Evolutionary conservation across 2,888 invertebrate genomes (phyloP).

Genomic region (Cetonia aurata): DNA sequence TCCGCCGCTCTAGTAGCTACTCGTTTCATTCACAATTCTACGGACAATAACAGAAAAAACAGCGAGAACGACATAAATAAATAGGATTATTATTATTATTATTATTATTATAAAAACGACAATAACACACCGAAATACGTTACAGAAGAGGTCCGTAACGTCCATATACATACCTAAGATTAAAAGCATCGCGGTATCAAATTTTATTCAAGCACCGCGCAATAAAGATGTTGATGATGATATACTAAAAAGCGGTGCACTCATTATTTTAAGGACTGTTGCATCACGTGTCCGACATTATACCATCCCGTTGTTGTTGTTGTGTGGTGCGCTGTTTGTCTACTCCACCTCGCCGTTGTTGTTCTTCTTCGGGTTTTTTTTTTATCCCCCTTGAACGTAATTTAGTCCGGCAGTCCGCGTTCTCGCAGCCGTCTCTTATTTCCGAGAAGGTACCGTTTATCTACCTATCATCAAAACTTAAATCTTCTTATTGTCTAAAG

Average conservation of each 20-base stretch:
- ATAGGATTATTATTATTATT: too few relatives aligned
- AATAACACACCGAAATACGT: conserved; percentile 25
- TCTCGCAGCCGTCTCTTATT: conserved; percentile 47
- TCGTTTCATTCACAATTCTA: conserved; percentile 26
- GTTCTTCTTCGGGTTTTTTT: conserved; percentile 7
- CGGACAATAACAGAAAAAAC: conserved; percentile 15
- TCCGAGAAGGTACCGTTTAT: conserved; percentile 52
- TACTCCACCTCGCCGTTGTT: background rate
- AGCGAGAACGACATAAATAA: conserved; percentile 19
- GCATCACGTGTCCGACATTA: conserved; percentile 45
- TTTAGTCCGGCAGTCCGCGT: conserved; percentile 33
- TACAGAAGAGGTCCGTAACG: background rate
- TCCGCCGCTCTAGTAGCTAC: conserved; percentile 7
- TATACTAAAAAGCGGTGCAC: conserved; percentile 37
- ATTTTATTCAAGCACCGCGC: conserved; percentile 35
- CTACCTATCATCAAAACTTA: conserved; percentile 52
- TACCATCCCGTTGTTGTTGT: conserved; percentile 20
- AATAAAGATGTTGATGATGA: conserved; percentile 43
- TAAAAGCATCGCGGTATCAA: conserved; percentile 34
- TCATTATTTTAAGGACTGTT: conserved; percentile 43
- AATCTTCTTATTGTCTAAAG: conserved; percentile 52
- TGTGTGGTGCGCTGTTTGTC: background rate
- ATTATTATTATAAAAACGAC: too few relatives aligned
- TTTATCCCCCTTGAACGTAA: conserved; percentile 26
- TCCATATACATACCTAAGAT: conserved; percentile 24